A percentile compares a stretch with the other conserved stretches of the same genome.
Evolutionary conservation across 2,888 invertebrate genomes (phyloP).

Genomic region (Drosophila rubida): DNA sequence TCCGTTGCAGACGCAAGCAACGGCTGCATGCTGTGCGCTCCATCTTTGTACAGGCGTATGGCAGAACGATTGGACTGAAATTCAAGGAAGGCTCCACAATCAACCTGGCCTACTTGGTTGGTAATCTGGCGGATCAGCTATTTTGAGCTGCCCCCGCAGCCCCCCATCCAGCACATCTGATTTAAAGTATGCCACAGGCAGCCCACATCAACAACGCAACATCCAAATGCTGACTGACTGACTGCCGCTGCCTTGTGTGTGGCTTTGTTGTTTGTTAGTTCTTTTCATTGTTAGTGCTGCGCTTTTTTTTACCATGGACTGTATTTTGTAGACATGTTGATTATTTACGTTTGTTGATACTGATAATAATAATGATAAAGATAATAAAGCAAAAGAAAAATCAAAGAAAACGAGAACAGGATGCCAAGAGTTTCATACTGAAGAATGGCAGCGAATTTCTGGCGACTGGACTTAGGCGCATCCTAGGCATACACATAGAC

Average conservation of each 20-base stretch:
- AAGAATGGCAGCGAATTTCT: no score
- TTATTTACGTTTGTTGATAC: constrained; percentile 63
- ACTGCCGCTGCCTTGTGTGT: constrained; percentile 51
- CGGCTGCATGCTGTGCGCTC: constrained; percentile 81
- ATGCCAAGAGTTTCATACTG: not conserved
- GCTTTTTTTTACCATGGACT: constrained; percentile 61
- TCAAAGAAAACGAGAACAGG: constrained; percentile 3
- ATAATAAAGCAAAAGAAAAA: no score
- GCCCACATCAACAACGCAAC: constrained; percentile 16
- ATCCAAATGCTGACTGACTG: constrained; percentile 13
- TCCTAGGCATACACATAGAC: constrained; percentile 17
- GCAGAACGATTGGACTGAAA: constrained; percentile 82
- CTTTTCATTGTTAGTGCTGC: constrained; percentile 49
- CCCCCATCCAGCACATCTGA: not conserved
- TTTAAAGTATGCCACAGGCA: constrained; percentile 39
- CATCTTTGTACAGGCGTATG: constrained; percentile 82
- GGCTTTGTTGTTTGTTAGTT: constrained; percentile 65
- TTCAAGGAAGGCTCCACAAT: constrained; percentile 83
- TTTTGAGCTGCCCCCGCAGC: constrained; percentile 51
- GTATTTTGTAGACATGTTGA: constrained; percentile 68
- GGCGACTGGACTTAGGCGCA: constrained; percentile 1
- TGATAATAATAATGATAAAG: constrained; percentile 41
- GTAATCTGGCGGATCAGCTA: constrained; percentile 77
- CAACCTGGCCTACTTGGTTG: constrained; percentile 80
- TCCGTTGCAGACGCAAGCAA: constrained; percentile 76